phyloP scores from a whole-genome alignment of 1,140 invertebrate genomes.

The Drosophila dunni region DNA sequence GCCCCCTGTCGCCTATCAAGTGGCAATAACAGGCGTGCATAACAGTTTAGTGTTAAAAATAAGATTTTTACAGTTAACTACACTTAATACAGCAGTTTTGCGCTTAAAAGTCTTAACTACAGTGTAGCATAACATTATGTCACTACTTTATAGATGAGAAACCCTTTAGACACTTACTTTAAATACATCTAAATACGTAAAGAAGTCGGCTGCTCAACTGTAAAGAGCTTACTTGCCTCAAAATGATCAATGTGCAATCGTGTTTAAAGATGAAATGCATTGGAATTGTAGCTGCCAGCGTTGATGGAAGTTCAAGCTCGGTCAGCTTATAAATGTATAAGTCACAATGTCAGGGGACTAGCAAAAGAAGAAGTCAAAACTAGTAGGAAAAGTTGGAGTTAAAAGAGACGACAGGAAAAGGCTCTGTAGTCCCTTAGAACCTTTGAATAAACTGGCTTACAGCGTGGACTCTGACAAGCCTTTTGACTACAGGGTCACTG shows the following conservation, averaged over 20 bases:
- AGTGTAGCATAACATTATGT: no score
- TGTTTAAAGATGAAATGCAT: constrained; percentile 13
- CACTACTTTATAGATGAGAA: no score
- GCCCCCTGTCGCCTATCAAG: background rate
- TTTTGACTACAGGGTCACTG: background rate
- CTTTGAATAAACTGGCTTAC: no score
- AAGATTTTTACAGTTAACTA: background rate
- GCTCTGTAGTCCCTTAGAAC: no score
- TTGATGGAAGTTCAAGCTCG: constrained; percentile 15
- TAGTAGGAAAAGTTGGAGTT: no score
- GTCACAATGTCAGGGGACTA: constrained; percentile 53
- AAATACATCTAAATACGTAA: no score
- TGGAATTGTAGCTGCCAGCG: background rate
- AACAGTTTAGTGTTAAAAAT: constrained; percentile 21
- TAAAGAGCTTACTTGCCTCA: no score
- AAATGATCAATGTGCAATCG: background rate
- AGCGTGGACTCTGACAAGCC: no score
- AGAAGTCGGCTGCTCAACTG: no score
- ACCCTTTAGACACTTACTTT: no score
- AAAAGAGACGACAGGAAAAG: no score
- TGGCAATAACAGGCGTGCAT: constrained; percentile 8
- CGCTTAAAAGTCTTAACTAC: background rate
- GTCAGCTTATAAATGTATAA: constrained; percentile 50
- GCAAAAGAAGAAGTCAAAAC: background rate
- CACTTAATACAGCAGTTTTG: background rate